Evolutionary conservation across 2,888 invertebrate genomes (phyloP), one percentile per base, ranked within the genome.

Genomic region (Caenorhabditis sp.): DNA sequence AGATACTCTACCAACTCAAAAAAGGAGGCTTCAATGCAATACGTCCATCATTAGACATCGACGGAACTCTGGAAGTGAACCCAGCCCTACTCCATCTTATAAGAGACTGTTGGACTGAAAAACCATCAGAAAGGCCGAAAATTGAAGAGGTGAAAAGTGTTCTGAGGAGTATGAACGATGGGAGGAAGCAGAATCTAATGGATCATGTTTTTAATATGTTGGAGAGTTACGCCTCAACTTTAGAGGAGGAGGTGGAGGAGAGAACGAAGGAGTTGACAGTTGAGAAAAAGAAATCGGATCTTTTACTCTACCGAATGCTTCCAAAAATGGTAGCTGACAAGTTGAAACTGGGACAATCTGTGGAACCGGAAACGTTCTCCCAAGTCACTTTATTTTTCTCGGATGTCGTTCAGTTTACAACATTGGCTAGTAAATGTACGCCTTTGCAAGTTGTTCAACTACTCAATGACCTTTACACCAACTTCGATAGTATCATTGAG

Each of bases 231-330:
- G 89, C 89, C 0, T 80, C 80, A 0, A 84, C 80, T 20, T 74
- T 89, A 11, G 89, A 89, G 64, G 85, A 85, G 26, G 88, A 89
- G 56, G 84, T 85, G 2, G 62, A 80, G 44, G 80, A 84, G 9
- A 51, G 85, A 26, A 85, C 81, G 11, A 77, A 80, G 51, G 85
- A 89, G 47, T 71, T 89, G 32, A 86, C 87, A 5, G 86, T 88
- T 64, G 89, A 89, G 61, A 88, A 89, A 82, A 89, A 89, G 80
- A 89, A 89, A 51, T 85, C 88, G 13, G 89, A 89, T 78, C 60
- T 89, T 15, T 64, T 89, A 11, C 64, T 89, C 11, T 88, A 88
- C 40, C 72, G 89, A 44, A 88, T 89, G 88, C 77, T 89, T 11
- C 89, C 89, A 13, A 87, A 67, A 60, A 67, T 53, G 20, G 71